Evolutionary conservation across 2,113 vertebrate genomes (phyloP).

Genomic region (Lepidothrix coronata): DNA sequence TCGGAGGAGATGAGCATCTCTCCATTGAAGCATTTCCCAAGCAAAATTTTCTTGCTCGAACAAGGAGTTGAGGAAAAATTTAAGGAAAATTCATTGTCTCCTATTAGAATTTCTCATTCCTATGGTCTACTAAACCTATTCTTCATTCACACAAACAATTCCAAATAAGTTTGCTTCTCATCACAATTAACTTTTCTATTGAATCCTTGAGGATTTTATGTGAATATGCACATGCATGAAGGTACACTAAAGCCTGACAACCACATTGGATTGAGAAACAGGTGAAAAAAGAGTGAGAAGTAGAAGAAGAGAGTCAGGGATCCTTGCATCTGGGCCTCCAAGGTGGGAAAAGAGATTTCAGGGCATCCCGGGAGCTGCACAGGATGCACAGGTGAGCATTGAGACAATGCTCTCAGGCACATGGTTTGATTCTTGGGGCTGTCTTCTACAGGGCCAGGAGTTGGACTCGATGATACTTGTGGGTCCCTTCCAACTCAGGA

Average conservation of each 20-base stretch:
- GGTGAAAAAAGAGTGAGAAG: background rate
- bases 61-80: background rate
- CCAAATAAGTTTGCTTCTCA: background rate
- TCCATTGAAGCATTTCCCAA: background rate
- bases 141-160: background rate
- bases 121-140: background rate
- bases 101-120: background rate
- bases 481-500: background rate
- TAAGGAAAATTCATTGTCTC: background rate
- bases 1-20: background rate
- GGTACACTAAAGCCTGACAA: background rate
- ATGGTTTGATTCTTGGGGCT: background rate
- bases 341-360: background rate
- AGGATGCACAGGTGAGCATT: fast-evolving
- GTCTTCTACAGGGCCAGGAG: fast-evolving
- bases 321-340: background rate
- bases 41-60: background rate
- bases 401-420: background rate
- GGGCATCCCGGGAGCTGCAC: fast-evolving
- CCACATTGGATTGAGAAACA: background rate
- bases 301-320: background rate
- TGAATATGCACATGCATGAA: background rate
- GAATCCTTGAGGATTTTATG: background rate
- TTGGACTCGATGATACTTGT: fast-evolving
- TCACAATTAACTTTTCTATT: background rate